phyloP scores from a whole-genome alignment of 1,140 invertebrate species.

The Amphibalanus amphitrite region DNA sequence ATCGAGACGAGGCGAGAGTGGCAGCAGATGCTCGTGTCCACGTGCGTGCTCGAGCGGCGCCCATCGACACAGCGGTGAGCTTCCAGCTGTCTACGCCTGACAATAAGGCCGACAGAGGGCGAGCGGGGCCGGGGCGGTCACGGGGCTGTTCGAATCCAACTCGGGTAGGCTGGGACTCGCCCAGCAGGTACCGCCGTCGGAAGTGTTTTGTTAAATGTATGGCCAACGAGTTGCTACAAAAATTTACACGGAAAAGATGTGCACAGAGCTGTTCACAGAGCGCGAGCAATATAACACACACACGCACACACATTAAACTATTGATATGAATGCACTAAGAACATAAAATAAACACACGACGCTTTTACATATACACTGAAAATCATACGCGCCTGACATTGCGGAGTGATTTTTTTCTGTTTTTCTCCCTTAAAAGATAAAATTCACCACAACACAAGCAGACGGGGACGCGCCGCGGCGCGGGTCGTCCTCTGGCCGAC shows the following conservation, averaged over 20 bases:
- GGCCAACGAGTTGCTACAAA: too few relatives aligned
- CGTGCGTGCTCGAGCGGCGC: not conserved
- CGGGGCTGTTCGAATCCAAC: too few relatives aligned
- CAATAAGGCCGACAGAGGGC: too few relatives aligned
- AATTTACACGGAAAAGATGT: not conserved
- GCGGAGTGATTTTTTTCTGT: constrained; percentile 1
- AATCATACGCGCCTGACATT: not conserved
- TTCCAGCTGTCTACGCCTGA: not conserved
- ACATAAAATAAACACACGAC: constrained; percentile 1
- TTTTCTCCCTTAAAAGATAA: constrained; percentile 1
- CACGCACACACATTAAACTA: not conserved
- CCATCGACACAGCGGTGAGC: not conserved
- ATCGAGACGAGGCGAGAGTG: not conserved
- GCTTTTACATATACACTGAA: not conserved
- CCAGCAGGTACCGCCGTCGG: too few relatives aligned
- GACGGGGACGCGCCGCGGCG: too few relatives aligned
- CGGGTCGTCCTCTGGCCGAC: not conserved
- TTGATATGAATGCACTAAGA: constrained; percentile 1
- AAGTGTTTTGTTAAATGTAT: too few relatives aligned
- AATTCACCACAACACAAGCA: not conserved
- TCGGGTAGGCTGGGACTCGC: too few relatives aligned
- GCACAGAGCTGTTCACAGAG: not conserved
- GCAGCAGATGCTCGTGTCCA: not conserved
- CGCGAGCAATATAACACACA: not conserved
- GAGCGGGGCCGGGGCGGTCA: too few relatives aligned